Evolutionary conservation across 2,888 invertebrate species (phyloP), one percentile per base, ranked within the genome.

Genomic region (Euplagia quadripunctaria): DNA sequence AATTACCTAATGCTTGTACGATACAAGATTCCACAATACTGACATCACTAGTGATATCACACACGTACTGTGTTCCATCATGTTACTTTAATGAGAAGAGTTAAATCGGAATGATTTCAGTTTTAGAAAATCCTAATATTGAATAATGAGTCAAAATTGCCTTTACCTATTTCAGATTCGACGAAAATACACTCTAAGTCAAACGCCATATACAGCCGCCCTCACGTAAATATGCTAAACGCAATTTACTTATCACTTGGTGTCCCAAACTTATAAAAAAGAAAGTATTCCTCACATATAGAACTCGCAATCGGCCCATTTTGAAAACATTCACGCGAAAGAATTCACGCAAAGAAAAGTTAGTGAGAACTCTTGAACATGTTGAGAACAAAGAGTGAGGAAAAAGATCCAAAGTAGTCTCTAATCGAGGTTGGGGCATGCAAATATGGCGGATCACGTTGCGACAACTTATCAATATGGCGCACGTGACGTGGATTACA

Each of bases 401-500:
- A 64, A 61, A 72, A 72, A 72, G 42, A 63, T 41, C 68, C 70
- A 73, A 77, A 85, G 82, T 83, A 79, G 81, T 73, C 76, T 82
- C 80, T 82, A 82, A 86, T 85, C 83, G 82, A 77, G 86, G 82
- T 82, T 83, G 82, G 80, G 85, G 86, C 91, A 93, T 92, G 92
- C 91, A 92, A 91, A 92, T 91, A 88, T 81, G 84, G 85, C 75
- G 76, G 79, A 74, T 84, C 93, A 92, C 93, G 92, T 92, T 87
- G 85, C 82, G 77, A 83, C 91, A 87, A 92, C 94, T 92, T 94
- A 93, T 94, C 94, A 94, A 90, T 89, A 90, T 86, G 87, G 87
- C 82, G 87, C 88, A 89, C 90, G 92, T 91, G 92, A 90, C 86
- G 88, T 82, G 90, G 83, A 85, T 87, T 80, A 83, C 84, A 86